These are phyloP conservation scores for Cercopithecus hamlyni DNA, from an alignment of 2,797 vertebrate genomes.

Conservation along the genomic window DNA sequence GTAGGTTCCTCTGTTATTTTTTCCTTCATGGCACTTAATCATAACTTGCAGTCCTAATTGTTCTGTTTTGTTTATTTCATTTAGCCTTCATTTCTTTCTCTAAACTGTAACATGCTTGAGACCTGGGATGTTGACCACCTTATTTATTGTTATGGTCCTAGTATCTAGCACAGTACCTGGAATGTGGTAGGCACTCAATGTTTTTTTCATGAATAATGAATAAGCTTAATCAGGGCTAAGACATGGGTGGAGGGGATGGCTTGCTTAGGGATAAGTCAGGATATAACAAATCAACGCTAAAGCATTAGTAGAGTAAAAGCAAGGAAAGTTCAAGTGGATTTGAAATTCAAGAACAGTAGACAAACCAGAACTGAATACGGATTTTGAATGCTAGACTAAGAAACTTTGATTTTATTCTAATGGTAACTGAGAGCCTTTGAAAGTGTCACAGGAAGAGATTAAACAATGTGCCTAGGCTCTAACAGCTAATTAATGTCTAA, in stretches of 20 bases:
- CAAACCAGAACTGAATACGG: neutral
- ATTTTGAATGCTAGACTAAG: neutral
- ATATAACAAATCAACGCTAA: neutral
- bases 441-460: neutral
- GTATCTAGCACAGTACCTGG: neutral
- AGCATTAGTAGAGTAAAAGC: neutral
- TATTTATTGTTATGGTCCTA: neutral
- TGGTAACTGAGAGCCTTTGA: neutral
- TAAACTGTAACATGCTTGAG: neutral
- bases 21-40: neutral
- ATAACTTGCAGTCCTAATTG: neutral
- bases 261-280: neutral
- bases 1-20: neutral
- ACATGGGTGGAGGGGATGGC: neutral
- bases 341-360: neutral
- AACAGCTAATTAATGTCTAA: neutral
- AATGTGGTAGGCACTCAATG: neutral
- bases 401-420: conserved; percentile 2
- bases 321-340: conserved; percentile 1
- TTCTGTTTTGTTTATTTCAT: neutral
- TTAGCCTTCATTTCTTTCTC: neutral
- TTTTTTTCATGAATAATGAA: conserved; percentile 12
- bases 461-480: neutral
- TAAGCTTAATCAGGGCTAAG: neutral
- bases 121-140: neutral